These are phyloP conservation scores for Miltochrista miniata DNA, from an alignment of 2,888 invertebrate species.

Conservation along the genomic window DNA sequence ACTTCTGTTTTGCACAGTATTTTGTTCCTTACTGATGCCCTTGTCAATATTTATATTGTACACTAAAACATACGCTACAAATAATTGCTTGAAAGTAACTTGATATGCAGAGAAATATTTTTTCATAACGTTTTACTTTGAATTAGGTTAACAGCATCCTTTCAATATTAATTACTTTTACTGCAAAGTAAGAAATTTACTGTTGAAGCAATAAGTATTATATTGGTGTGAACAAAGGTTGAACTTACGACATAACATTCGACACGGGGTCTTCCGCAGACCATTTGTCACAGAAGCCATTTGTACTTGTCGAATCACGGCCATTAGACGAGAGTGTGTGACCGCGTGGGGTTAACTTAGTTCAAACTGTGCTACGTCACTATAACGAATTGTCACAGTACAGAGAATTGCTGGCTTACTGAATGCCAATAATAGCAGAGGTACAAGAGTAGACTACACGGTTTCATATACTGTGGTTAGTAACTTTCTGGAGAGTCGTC, in stretches of 20 bases:
- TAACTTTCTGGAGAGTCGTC: slow-evolving; percentile 30
- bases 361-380: slow-evolving; percentile 60
- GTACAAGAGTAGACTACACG: slow-evolving; percentile 12
- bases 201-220: slow-evolving; percentile 57
- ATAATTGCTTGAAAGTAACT: neutral
- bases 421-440: slow-evolving; percentile 31
- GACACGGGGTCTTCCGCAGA: slow-evolving; percentile 75
- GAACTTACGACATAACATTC: slow-evolving; percentile 69
- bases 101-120: neutral
- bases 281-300: slow-evolving; percentile 83
- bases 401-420: slow-evolving; percentile 34
- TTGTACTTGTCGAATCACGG: slow-evolving; percentile 85
- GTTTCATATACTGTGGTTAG: slow-evolving; percentile 34
- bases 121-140: neutral
- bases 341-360: slow-evolving; percentile 75
- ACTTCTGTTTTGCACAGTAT: slow-evolving; percentile 34
- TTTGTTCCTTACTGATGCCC: slow-evolving; percentile 46
- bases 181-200: slow-evolving; percentile 23
- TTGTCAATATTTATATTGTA: neutral
- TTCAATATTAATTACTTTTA: slow-evolving; percentile 8
- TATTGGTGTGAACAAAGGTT: slow-evolving; percentile 64
- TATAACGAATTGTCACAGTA: slow-evolving; percentile 51
- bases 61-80: neutral
- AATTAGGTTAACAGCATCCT: neutral
- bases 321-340: slow-evolving; percentile 83